Evolutionary conservation across 1,140 invertebrate genomes (phyloP).

Genomic region (Carposina sasakii): DNA sequence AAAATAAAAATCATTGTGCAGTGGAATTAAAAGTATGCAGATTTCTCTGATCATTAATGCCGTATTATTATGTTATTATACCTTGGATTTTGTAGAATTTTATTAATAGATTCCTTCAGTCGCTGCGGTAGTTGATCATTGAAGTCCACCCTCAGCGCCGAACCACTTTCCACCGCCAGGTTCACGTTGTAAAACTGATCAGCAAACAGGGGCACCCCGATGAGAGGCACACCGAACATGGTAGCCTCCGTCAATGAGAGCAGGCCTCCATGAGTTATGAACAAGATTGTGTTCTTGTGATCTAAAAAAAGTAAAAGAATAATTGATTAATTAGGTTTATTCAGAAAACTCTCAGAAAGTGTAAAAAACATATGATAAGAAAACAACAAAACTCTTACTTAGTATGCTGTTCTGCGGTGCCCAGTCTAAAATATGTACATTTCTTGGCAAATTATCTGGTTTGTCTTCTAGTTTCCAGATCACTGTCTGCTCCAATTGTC

Average conservation of each 20-base stretch:
- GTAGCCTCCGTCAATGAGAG: conserved; percentile 77
- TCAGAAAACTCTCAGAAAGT: too few species aligned
- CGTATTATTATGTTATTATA: conserved; percentile 4
- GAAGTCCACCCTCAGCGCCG: conserved; percentile 26
- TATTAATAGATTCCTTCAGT: conserved; percentile 27
- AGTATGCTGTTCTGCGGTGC: conserved; percentile 33
- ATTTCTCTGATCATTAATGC: too few species aligned
- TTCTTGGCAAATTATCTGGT: conserved; percentile 28
- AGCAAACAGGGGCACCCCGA: conserved; percentile 77
- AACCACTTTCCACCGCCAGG: conserved; percentile 17
- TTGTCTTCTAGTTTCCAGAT: conserved; percentile 34
- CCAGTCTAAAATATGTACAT: conserved; percentile 30
- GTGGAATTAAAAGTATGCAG: too few species aligned
- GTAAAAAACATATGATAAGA: too few species aligned
- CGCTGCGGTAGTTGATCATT: conserved; percentile 21
- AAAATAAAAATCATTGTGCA: too few species aligned
- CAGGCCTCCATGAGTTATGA: conserved; percentile 79
- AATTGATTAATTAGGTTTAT: conserved; percentile 75
- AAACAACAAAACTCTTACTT: conserved; percentile 41
- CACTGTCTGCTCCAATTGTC: conserved; percentile 31
- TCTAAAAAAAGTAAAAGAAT: conserved; percentile 73
- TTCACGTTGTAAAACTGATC: conserved; percentile 73
- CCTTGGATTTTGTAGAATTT: conserved; percentile 34
- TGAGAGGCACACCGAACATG: conserved; percentile 76
- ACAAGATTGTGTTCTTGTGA: conserved; percentile 74